phyloP scores from a whole-genome alignment of 2,888 invertebrate species.

The Scotopteryx bipunctaria region DNA sequence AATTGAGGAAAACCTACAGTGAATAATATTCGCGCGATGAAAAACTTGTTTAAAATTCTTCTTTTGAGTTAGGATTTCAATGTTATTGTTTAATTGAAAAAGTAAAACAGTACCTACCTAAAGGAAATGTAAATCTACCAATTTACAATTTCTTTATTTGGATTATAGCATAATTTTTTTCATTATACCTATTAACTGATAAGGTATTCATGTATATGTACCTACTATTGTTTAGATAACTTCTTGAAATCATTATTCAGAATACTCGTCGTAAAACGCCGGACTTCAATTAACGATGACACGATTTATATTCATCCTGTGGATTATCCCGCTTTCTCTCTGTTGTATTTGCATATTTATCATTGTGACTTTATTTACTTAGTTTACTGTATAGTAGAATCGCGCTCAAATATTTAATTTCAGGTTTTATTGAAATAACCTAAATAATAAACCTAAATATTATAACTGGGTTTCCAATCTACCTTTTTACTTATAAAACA shows the following conservation, averaged over 20 bases:
- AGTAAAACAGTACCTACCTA: no score
- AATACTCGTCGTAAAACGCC: conserved; percentile 48
- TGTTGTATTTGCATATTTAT: conserved; percentile 59
- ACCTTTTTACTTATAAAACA: no score
- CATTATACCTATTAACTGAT: no score
- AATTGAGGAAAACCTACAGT: conserved; percentile 1
- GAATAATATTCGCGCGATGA: not conserved
- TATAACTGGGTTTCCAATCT: not conserved
- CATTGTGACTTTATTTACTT: conserved; percentile 51
- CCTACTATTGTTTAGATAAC: not conserved
- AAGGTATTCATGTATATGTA: no score
- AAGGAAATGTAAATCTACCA: no score
- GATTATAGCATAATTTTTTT: no score
- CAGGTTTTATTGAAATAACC: conserved; percentile 14
- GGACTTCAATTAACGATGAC: conserved; percentile 61
- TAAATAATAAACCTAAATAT: no score
- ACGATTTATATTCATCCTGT: conserved; percentile 64
- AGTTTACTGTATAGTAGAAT: conserved; percentile 44
- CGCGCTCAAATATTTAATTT: conserved; percentile 26
- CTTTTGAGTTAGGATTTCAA: no score
- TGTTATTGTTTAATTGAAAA: no score
- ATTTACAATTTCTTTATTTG: no score
- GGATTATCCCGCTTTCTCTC: conserved; percentile 53
- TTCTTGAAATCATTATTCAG: conserved; percentile 45
- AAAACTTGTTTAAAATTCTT: not conserved